Conservation (phyloP, 2,888 invertebrate species). For the Agrotis ipsilon region DNA sequence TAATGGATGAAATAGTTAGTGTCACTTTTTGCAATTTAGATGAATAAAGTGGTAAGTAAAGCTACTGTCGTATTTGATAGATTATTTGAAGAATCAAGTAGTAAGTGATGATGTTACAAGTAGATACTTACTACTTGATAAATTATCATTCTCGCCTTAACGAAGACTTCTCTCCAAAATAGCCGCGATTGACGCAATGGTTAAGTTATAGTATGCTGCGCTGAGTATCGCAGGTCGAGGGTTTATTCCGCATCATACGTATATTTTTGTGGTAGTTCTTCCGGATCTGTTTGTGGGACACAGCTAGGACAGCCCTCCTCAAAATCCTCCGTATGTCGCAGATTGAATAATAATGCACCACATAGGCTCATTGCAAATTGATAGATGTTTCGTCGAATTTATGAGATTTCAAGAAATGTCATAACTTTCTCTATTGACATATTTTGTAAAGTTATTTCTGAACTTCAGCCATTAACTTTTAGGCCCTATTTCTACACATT, state of each 20-base stretch:
- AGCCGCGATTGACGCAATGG: too few relatives aligned
- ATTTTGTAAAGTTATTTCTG: constrained; percentile 5
- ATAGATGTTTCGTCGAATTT: neutral
- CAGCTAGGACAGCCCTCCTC: neutral
- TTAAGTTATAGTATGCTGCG: too few relatives aligned
- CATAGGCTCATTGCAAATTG: neutral
- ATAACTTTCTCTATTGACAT: neutral
- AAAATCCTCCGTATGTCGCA: neutral
- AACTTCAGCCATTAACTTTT: constrained; percentile 38
- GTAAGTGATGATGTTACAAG: neutral
- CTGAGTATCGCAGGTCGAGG: too few relatives aligned
- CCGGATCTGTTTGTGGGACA: too few relatives aligned
- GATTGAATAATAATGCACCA: neutral
- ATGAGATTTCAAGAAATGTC: neutral
- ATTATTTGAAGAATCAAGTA: neutral
- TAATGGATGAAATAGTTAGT: neutral
- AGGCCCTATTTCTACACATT: constrained; percentile 31
- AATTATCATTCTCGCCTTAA: neutral
- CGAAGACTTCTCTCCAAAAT: neutral
- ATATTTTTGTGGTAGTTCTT: too few relatives aligned
- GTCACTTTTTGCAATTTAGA: neutral
- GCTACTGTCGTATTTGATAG: neutral
- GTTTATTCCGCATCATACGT: too few relatives aligned
- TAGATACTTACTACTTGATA: too few relatives aligned
- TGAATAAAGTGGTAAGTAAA: neutral